Base-by-base conservation (phyloP, 2,888 invertebrate species). In the Lamellibrachia columna region DNA sequence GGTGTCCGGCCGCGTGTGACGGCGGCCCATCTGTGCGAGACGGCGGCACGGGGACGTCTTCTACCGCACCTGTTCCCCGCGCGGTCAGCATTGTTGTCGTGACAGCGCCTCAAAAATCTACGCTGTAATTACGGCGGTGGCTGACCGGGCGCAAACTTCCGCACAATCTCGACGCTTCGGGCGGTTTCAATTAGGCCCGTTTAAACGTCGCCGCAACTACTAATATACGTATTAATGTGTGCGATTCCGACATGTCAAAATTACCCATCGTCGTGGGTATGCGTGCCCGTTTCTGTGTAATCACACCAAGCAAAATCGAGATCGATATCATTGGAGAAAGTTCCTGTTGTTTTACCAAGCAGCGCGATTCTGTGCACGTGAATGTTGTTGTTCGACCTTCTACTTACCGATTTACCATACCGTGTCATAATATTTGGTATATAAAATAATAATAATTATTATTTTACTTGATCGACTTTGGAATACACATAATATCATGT, bases 171-270 rank as follows among this genome's bases (percentile, higher is more conserved):
- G 75, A 15, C 75, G 75, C 75, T 75, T 75, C 75, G 75, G 75
- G 75, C 75, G 75, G 75, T 75, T 75, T 75, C 75, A 75, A 75
- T 75, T 75, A 75, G 75, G 75, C 75, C 15, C 22, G 75, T 75
- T 75, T 75, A 75, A 75, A 75, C 15, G 75, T 75, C n/a, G 75
- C 75, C 75, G 75, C 75, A n/a, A 75, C 75, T 75, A 22, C 22
- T 75, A 75, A 75, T 75, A 75, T 75, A 75, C 75, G 75, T 75
- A 75, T 75, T 75, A 75, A 75, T 75, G 75, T 22, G 75, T 75
- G 75, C 75, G 22, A 75, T 75, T 75, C 22, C 15, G 22, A 75
- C n/a, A 22, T 22, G 75, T 75, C 4, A 75, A 22, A 75, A 75
- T 75, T 75, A 75, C 22, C 15, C 15, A 75, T n/a, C 15, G 3